Evolutionary conservation across 1,140 invertebrate genomes (phyloP).

Genomic region (Limonius californicus): DNA sequence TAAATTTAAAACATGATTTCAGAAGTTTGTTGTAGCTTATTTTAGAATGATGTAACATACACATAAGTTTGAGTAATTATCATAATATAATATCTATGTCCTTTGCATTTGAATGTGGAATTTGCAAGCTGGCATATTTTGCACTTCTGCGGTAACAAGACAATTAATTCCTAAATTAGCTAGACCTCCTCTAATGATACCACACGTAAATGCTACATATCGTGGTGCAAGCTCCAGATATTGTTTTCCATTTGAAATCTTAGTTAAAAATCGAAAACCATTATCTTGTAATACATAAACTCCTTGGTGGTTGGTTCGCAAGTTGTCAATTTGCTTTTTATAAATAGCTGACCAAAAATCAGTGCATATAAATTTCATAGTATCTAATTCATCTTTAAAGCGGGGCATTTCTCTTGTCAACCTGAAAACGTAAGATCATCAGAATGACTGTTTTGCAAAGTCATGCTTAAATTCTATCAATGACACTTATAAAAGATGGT

Average conservation of each 20-base stretch:
- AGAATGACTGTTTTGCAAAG: neutral
- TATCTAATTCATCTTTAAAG: constrained; percentile 97
- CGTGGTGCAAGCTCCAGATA: constrained; percentile 88
- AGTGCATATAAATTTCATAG: constrained; percentile 98
- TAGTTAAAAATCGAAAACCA: constrained; percentile 84
- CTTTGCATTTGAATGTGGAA: constrained; percentile 87
- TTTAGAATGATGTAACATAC: too few relatives aligned
- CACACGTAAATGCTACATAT: constrained; percentile 95
- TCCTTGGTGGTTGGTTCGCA: constrained; percentile 98
- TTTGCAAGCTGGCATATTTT: constrained; percentile 90
- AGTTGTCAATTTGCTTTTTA: constrained; percentile 97
- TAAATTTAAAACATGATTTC: too few relatives aligned
- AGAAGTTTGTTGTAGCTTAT: too few relatives aligned
- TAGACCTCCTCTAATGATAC: constrained; percentile 88
- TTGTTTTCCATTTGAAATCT: constrained; percentile 84
- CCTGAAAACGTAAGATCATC: constrained; percentile 50
- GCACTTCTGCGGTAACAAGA: constrained; percentile 92
- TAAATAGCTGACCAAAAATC: constrained; percentile 97
- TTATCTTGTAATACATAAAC: constrained; percentile 98
- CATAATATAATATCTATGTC: too few relatives aligned
- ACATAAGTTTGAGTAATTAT: too few relatives aligned
- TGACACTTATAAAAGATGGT: neutral
- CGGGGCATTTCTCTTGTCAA: constrained; percentile 87
- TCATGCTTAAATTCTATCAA: neutral
- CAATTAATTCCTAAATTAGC: constrained; percentile 92